Percentiles rank a stretch among this genome's conserved stretches.
Evolutionary conservation across 2,797 vertebrate species (phyloP).

Genomic region (Kryptopterus vitreolus): DNA sequence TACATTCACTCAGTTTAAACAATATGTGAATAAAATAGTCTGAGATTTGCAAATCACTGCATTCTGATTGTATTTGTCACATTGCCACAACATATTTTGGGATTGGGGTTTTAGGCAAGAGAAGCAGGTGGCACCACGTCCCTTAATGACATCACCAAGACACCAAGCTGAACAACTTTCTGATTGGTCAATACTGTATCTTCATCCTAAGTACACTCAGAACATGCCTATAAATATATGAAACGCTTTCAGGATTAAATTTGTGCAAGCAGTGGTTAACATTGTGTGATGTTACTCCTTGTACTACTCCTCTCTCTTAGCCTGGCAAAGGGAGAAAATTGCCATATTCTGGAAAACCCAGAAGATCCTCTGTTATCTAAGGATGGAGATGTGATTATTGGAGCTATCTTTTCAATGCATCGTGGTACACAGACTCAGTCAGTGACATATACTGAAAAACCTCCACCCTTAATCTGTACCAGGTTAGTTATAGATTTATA

Average conservation of each 20-base stretch:
- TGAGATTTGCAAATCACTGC: no score
- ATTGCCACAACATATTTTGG: no score
- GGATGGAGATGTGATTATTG: conserved; percentile 67
- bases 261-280: background rate
- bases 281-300: conserved; percentile 48
- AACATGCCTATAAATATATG: conserved; percentile 19
- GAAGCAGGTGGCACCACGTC: background rate
- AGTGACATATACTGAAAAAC: conserved; percentile 65
- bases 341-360: conserved; percentile 62
- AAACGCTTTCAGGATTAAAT: background rate
- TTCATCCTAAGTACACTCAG: background rate
- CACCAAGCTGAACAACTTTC: background rate
- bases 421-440: conserved; percentile 63
- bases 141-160: conserved; percentile 8
- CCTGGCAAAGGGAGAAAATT: conserved; percentile 52
- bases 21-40: no score
- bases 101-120: no score
- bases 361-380: conserved; percentile 67
- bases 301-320: conserved; percentile 43
- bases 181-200: conserved; percentile 27
- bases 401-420: conserved; percentile 73
- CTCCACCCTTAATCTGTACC: conserved; percentile 63
- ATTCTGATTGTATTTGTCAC: no score
- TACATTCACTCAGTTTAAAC: no score
- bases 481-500: conserved; percentile 60